Conservation (phyloP, 2,797 vertebrate species). For the Gymnothorax reevesii region DNA sequence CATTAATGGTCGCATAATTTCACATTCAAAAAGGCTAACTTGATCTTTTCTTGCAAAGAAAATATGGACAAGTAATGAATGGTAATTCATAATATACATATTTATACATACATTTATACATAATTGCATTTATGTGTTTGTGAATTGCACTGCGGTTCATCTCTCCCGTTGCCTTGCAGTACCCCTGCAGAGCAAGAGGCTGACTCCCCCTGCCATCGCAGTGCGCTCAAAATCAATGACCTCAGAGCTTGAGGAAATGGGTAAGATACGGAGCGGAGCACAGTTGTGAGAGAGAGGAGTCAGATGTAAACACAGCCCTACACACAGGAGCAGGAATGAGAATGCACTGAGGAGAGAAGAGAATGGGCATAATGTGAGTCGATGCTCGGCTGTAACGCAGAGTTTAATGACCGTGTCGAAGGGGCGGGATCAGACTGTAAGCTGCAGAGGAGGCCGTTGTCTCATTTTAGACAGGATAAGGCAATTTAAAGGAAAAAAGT, state of each 20-base stretch:
- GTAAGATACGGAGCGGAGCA: constrained; percentile 65
- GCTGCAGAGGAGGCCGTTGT: neutral
- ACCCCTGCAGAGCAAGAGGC: constrained; percentile 85
- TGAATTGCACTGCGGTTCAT: constrained; percentile 1
- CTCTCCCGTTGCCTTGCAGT: constrained; percentile 67
- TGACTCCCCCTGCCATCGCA: constrained; percentile 90
- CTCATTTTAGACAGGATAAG: neutral
- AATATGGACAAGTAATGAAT: neutral
- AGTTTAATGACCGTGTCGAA: neutral
- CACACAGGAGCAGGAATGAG: constrained; percentile 12
- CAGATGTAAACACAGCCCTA: constrained; percentile 10
- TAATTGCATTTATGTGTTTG: neutral
- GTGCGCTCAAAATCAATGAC: constrained; percentile 96
- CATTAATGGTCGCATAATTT: neutral
- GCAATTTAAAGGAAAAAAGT: neutral
- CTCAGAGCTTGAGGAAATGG: constrained; percentile 94
- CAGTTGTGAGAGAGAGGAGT: constrained; percentile 27
- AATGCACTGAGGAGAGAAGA: neutral
- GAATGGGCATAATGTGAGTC: neutral
- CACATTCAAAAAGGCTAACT: neutral
- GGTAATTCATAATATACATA: neutral
- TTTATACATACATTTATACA: neutral
- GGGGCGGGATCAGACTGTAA: neutral
- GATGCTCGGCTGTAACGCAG: neutral
- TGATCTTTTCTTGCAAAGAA: neutral